Evolutionary conservation across 2,113 vertebrate species (phyloP).

Genomic region (Genyomyrus donnyi): DNA sequence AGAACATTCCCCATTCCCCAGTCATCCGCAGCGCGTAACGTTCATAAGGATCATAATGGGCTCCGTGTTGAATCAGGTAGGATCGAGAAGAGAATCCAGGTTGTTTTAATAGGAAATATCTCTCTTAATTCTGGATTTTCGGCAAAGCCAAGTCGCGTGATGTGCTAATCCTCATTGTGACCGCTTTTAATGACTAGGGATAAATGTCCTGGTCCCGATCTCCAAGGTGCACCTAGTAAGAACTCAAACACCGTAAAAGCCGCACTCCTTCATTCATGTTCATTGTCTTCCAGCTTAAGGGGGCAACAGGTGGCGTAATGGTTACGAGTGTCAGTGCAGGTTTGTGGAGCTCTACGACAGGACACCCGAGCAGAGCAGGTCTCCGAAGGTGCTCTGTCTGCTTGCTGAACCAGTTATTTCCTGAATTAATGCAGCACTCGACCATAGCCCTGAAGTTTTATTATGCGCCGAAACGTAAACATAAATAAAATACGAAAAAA

Average conservation of each 20-base stretch:
- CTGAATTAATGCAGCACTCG: neutral
- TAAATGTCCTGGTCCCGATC: neutral
- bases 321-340: neutral
- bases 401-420: neutral
- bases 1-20: neutral
- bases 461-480: neutral
- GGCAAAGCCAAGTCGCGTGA: neutral
- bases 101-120: neutral
- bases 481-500: neutral
- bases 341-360: neutral
- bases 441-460: neutral
- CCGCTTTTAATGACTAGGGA: neutral
- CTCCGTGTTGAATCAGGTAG: neutral
- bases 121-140: neutral
- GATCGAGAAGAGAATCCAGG: neutral
- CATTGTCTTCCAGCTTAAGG: neutral
- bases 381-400: neutral
- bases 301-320: neutral
- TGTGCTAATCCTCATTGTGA: neutral
- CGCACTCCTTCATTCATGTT: neutral
- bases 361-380: neutral
- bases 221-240: neutral
- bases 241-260: neutral
- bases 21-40: neutral
- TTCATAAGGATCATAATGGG: neutral